Evolutionary conservation across 2,888 invertebrate genomes (phyloP), one percentile per base, ranked within the genome.

Genomic region (Endomychus coccineus): DNA sequence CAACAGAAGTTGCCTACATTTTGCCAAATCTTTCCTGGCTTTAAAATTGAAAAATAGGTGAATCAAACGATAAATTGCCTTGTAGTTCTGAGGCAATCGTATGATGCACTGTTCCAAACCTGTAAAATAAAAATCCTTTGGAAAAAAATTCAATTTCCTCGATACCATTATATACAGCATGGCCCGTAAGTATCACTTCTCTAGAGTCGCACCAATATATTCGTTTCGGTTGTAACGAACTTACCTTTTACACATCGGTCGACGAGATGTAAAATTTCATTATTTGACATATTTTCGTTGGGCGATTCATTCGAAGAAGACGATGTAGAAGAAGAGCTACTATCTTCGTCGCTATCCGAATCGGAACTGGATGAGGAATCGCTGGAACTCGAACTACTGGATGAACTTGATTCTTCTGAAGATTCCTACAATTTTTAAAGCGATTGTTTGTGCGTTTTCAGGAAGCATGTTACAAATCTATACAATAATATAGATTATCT

Each of bases 61-160:
- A 2, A 89, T 83, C 32, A 95, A 68, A 46, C 92, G 76, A 63
- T 91, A 94, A 34, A 91, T 73, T 0, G 92, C 87, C 67, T 95
- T 95, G 62, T 92, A 94, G 65, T 95, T 91, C 51, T 89, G 87
- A 0, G 90, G 82, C 60, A 92, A 88, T 28, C 94, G 73, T 29
- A 78, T 74, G 4, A 88, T 76, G 55, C 94, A 94, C 54, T 88
- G 80, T 65, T 87, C 84, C 45, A 94, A 66, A 16, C 89, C 89
- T 55, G 75, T 73, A 10, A 46, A 15, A 22, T 5, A 19, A 10
- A 13, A 15, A n/a, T n/a, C n/a, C n/a, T n/a, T n/a, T n/a, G n/a
- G n/a, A n/a, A n/a, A n/a, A n/a, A n/a, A n/a, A n/a, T n/a, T n/a
- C n/a, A n/a, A n/a, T n/a, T n/a, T n/a, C n/a, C n/a, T n/a, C n/a